A percentile compares a stretch with the other conserved stretches of the same genome.
Conservation (phyloP, 2,113 vertebrate species). For the Oophaga pumilio region DNA sequence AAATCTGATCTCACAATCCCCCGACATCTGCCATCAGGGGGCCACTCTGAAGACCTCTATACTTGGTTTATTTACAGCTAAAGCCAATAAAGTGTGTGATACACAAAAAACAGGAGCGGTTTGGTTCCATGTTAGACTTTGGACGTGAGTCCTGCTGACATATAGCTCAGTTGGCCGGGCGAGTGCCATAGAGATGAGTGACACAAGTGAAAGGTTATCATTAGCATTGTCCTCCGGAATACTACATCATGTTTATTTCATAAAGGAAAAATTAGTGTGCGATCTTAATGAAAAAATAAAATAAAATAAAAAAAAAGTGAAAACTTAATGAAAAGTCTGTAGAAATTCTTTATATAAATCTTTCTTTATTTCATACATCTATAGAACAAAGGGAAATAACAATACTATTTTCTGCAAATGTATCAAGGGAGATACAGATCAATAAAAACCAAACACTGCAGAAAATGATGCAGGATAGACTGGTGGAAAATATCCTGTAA, state of each 20-base stretch:
- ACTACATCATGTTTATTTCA: not conserved
- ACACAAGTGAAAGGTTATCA: not conserved
- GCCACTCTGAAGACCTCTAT: too few relatives aligned
- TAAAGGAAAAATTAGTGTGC: not conserved
- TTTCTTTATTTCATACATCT: slow-evolving; percentile 26
- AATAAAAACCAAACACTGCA: slow-evolving; percentile 20
- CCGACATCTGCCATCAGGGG: too few relatives aligned
- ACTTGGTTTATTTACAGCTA: too few relatives aligned
- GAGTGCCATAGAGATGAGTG: too few relatives aligned
- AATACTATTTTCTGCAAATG: slow-evolving; percentile 9
- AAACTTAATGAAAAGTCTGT: not conserved
- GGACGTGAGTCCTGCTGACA: too few relatives aligned
- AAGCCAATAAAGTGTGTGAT: not conserved
- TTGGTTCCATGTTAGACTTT: not conserved
- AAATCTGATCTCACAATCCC: too few relatives aligned
- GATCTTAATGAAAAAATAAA: not conserved
- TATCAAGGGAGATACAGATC: not conserved
- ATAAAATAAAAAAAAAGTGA: not conserved
- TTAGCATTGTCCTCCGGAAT: not conserved
- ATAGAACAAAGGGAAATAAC: not conserved
- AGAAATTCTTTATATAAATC: slow-evolving; percentile 5
- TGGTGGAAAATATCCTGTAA: not conserved
- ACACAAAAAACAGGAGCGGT: not conserved
- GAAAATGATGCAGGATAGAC: not conserved
- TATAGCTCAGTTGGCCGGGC: too few relatives aligned